These are phyloP conservation scores for Gallinago jamesoni DNA, from an alignment of 2,113 vertebrate genomes.

Conservation along the genomic window DNA sequence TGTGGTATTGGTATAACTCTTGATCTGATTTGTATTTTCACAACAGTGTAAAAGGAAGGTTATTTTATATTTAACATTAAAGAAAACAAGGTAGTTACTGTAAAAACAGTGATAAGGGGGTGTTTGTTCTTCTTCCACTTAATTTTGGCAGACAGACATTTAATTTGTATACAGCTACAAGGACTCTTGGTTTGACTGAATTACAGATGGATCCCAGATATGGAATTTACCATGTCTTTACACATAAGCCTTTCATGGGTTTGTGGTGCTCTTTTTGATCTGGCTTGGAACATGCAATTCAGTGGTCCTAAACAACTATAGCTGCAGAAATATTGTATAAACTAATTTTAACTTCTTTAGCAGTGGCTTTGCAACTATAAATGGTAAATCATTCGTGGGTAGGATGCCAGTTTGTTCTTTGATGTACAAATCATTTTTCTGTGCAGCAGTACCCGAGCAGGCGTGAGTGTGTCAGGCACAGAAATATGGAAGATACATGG, in stretches of 20 bases:
- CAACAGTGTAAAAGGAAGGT: neutral
- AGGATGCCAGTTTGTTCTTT: constrained; percentile 32
- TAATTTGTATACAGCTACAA: constrained; percentile 40
- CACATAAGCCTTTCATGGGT: constrained; percentile 46
- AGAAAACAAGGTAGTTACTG: neutral
- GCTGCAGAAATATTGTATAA: constrained; percentile 36
- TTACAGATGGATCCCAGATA: constrained; percentile 50
- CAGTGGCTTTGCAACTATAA: constrained; percentile 47
- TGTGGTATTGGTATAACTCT: neutral
- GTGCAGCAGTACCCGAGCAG: neutral
- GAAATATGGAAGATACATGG: neutral
- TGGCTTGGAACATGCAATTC: constrained; percentile 48
- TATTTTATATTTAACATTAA: neutral
- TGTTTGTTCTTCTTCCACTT: constrained; percentile 14
- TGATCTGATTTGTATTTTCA: neutral
- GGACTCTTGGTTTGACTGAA: constrained; percentile 33
- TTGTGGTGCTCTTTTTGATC: constrained; percentile 64
- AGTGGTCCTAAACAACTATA: constrained; percentile 55
- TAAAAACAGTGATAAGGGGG: neutral
- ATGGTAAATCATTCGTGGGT: constrained; percentile 19
- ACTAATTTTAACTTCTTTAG: constrained; percentile 22
- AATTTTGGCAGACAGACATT: constrained; percentile 48
- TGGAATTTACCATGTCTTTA: constrained; percentile 54
- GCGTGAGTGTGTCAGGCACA: neutral
- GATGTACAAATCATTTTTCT: constrained; percentile 8